Evolutionary conservation across 2,113 vertebrate genomes (phyloP).

Genomic region (Hemiprocne comata): DNA sequence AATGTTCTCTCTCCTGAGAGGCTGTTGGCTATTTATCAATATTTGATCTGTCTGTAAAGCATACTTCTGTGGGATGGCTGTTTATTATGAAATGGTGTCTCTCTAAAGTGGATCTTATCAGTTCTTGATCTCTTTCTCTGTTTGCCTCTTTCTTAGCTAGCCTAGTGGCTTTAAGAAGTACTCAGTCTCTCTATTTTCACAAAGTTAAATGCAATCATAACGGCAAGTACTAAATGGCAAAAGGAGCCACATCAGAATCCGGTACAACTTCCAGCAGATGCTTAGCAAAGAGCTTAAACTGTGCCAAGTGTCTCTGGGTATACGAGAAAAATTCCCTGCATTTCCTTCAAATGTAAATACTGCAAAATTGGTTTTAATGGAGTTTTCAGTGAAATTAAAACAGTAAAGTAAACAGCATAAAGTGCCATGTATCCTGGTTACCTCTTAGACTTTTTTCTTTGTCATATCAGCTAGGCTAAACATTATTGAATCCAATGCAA

Average conservation of each 20-base stretch:
- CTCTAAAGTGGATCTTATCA: background rate
- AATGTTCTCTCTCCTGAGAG: background rate
- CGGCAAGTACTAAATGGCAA: background rate
- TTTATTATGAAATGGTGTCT: conserved; percentile 1
- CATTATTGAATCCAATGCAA: background rate
- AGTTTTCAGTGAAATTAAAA: background rate
- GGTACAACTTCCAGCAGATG: background rate
- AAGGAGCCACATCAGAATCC: background rate
- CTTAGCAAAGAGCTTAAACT: background rate
- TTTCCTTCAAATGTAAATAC: background rate
- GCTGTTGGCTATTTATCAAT: conserved; percentile 43
- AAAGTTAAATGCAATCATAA: background rate
- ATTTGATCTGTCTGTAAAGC: conserved; percentile 42
- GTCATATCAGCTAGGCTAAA: background rate
- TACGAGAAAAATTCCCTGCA: background rate
- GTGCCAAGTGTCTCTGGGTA: background rate
- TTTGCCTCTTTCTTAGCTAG: background rate
- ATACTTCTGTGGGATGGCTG: background rate
- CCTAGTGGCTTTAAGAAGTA: background rate
- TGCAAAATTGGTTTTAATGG: background rate
- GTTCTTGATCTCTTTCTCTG: background rate
- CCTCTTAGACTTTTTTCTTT: background rate
- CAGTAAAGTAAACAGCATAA: background rate
- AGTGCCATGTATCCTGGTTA: background rate
- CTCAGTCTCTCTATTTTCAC: background rate